Percentiles rank a stretch among this genome's conserved stretches.
Conservation (phyloP, 2,113 vertebrate species). For the Elephantulus edwardii region DNA sequence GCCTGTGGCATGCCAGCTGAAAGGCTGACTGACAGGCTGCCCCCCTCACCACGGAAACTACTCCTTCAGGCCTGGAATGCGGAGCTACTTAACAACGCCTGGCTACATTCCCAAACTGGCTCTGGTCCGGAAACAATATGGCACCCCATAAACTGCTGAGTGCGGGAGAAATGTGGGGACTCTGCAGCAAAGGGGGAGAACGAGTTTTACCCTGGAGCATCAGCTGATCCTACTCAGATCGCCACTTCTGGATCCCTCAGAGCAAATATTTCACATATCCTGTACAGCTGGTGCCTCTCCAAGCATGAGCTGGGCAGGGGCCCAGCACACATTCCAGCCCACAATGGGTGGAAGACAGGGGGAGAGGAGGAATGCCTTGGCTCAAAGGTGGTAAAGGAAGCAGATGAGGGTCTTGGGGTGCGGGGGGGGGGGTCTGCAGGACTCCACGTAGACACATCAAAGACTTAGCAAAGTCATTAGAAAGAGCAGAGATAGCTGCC, state of each 20-base stretch:
- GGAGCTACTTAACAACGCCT: neutral
- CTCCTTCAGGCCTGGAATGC: neutral
- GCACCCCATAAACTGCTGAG: conserved; percentile 27
- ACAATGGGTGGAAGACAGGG: neutral
- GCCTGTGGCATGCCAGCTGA: neutral
- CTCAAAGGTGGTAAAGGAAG: neutral
- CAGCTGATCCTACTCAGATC: conserved; percentile 56
- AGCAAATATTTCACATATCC: conserved; percentile 17
- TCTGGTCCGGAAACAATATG: neutral
- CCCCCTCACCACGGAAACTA: neutral
- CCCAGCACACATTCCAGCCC: conserved; percentile 1
- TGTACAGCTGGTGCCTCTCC: conserved; percentile 61
- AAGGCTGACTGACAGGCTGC: neutral
- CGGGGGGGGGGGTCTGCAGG: neutral
- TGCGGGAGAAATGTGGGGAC: neutral
- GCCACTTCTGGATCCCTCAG: neutral
- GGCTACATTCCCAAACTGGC: neutral
- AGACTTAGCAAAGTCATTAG: neutral
- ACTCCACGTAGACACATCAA: neutral
- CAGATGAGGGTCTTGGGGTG: neutral
- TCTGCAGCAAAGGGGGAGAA: neutral
- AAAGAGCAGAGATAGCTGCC: neutral
- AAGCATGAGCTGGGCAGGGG: conserved; percentile 20
- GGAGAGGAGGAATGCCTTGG: neutral
- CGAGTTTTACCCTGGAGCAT: neutral